phyloP scores from a whole-genome alignment of 2,113 vertebrate genomes.

The Morone chrysops region DNA sequence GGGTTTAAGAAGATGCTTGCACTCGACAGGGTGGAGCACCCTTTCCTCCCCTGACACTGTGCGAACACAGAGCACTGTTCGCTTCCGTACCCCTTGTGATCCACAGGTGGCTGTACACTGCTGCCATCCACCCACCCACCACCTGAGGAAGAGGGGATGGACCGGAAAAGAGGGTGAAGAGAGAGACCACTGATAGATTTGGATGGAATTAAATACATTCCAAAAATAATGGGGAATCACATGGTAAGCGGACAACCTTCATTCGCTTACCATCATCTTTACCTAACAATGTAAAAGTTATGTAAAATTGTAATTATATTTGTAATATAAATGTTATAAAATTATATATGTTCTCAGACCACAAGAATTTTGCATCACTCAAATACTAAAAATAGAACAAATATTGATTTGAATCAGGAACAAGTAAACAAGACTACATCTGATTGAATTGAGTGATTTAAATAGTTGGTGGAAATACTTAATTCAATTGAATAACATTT shows the following conservation, averaged over 20 bases:
- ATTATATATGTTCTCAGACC: not conserved
- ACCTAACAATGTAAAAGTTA: not conserved
- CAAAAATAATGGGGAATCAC: not conserved
- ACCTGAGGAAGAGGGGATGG: constrained; percentile 80
- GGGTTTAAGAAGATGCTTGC: constrained; percentile 92
- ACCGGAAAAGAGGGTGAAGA: constrained; percentile 1
- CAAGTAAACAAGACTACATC: not conserved
- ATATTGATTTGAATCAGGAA: not conserved
- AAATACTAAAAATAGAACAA: not conserved
- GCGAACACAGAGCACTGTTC: constrained; percentile 93
- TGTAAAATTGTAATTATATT: not conserved
- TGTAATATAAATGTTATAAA: not conserved
- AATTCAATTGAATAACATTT: not conserved
- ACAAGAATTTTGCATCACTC: not conserved
- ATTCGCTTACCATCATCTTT: not conserved
- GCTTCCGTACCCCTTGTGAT: constrained; percentile 88
- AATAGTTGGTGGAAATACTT: not conserved
- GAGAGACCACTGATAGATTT: not conserved
- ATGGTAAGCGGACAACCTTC: not conserved
- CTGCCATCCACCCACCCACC: constrained; percentile 99
- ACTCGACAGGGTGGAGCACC: constrained; percentile 87
- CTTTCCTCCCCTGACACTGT: constrained; percentile 91
- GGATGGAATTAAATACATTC: not conserved
- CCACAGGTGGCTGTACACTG: constrained; percentile 92
- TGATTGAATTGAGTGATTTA: not conserved